These are phyloP conservation scores for Stigmatopora argus DNA, from an alignment of 2,113 vertebrate species.

Conservation along the genomic window DNA sequence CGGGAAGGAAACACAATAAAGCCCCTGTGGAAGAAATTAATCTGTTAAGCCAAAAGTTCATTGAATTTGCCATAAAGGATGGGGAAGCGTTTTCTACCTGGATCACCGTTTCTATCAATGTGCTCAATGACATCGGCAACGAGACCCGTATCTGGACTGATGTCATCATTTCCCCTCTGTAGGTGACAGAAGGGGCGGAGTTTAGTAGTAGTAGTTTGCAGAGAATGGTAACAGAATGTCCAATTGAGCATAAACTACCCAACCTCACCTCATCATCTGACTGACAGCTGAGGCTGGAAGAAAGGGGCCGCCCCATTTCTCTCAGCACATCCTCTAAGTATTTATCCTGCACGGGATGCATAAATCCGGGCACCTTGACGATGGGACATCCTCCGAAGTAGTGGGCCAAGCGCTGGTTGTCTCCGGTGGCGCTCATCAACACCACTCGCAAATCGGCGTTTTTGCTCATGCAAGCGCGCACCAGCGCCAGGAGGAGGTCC, in stretches of 20 bases:
- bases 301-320: conserved; percentile 69
- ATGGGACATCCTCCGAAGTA: conserved; percentile 87
- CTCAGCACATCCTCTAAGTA: conserved; percentile 88
- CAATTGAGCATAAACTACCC: not conserved
- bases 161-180: conserved; percentile 68
- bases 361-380: conserved; percentile 88
- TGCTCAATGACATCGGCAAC: conserved; percentile 84
- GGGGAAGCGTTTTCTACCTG: conserved; percentile 68
- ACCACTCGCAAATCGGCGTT: conserved; percentile 82
- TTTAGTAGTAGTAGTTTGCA: not conserved
- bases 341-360: conserved; percentile 87
- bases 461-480: conserved; percentile 74
- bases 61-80: not conserved
- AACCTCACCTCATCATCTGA: conserved; percentile 9
- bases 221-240: too few species aligned
- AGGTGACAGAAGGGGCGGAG: not conserved
- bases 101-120: conserved; percentile 78
- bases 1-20: conserved; percentile 93
- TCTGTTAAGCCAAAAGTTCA: not conserved
- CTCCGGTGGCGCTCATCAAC: conserved; percentile 92
- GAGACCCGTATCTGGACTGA: conserved; percentile 77
- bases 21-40: conserved; percentile 71
- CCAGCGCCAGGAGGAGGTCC: conserved; percentile 89
- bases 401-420: conserved; percentile 80
- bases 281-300: fast-evolving